phyloP scores from a whole-genome alignment of 2,113 vertebrate species.

The Rallus limicola region DNA sequence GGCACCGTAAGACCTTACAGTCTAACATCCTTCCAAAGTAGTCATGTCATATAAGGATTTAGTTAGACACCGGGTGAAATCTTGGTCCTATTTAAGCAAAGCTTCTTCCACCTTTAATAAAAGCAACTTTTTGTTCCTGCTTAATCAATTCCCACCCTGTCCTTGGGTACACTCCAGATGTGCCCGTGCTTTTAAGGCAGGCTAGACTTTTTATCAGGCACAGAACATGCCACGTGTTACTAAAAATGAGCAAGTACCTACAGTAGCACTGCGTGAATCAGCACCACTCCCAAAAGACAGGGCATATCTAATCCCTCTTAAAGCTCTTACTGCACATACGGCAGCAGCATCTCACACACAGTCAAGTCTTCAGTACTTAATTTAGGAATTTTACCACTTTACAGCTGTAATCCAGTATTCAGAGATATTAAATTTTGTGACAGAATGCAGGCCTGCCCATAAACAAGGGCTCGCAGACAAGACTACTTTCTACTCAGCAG shows the following conservation, averaged over 20 bases:
- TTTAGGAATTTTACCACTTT: neutral
- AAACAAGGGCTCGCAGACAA: neutral
- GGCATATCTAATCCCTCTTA: neutral
- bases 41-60: neutral
- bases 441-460: neutral
- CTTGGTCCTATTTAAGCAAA: neutral
- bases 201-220: neutral
- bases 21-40: neutral
- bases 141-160: neutral
- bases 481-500: neutral
- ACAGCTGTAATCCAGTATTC: neutral
- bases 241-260: neutral
- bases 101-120: neutral
- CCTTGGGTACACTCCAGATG: neutral
- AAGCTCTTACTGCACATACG: neutral
- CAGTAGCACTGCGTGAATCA: neutral
- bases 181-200: rapidly evolving
- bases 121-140: neutral
- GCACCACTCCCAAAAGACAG: neutral
- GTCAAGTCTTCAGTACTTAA: neutral
- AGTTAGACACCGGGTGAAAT: neutral
- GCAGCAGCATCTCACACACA: neutral
- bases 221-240: neutral
- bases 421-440: neutral
- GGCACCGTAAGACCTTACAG: neutral